Evolutionary conservation across 2,113 vertebrate genomes (phyloP).

Genomic region (Gymnocephalus cernua): DNA sequence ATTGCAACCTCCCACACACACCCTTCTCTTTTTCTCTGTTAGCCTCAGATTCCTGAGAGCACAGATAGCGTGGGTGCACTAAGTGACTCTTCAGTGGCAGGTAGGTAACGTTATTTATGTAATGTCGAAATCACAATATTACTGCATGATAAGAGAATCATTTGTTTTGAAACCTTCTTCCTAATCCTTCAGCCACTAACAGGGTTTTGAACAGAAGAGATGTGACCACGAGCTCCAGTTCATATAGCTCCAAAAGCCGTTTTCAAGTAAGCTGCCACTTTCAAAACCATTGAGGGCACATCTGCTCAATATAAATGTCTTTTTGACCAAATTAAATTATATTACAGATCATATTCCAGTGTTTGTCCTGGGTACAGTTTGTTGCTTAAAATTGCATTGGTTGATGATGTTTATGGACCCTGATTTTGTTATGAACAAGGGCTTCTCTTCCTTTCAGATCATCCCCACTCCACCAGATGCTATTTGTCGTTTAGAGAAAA

Average conservation of each 20-base stretch:
- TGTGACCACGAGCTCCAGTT: conserved; percentile 31
- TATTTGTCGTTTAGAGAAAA: conserved; percentile 70
- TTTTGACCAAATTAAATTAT: conserved; percentile 14
- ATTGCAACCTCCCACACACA: conserved; percentile 24
- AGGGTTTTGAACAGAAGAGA: conserved; percentile 47
- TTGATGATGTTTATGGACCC: conserved; percentile 11
- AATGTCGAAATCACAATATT: neutral
- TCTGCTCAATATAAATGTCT: conserved; percentile 16
- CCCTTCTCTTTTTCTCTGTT: conserved; percentile 30
- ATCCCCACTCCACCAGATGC: conserved; percentile 83
- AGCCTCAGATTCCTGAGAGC: conserved; percentile 83
- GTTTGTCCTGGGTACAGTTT: conserved; percentile 16
- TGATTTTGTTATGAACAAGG: conserved; percentile 33
- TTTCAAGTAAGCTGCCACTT: conserved; percentile 78
- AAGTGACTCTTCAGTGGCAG: conserved; percentile 76
- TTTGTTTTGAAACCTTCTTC: conserved; percentile 25
- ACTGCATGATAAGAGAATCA: neutral
- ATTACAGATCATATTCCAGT: conserved; percentile 2
- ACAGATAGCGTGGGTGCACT: conserved; percentile 73
- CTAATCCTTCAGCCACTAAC: conserved; percentile 52
- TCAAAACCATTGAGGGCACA: conserved; percentile 4
- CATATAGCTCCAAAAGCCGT: conserved; percentile 62
- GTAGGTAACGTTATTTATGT: conserved; percentile 57
- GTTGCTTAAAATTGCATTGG: conserved; percentile 9
- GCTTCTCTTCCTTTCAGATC: conserved; percentile 70